Conservation (phyloP, 2,113 vertebrate genomes). For the Anoplopoma fimbria region DNA sequence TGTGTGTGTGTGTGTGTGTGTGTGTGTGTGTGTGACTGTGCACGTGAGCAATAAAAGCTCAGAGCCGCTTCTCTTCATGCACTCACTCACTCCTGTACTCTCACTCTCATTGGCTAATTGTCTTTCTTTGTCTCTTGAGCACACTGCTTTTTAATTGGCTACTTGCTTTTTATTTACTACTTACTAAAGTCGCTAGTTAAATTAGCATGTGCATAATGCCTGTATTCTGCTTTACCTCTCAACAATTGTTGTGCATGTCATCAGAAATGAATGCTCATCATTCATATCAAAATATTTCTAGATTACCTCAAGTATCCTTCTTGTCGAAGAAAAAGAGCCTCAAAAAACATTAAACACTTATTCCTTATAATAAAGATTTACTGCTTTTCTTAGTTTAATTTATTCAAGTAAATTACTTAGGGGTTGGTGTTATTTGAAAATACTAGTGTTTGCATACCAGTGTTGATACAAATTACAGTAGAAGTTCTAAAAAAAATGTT, state of each 20-base stretch:
- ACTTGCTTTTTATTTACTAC: not conserved
- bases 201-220: not conserved
- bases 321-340: not conserved
- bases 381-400: not conserved
- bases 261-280: not conserved
- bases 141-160: constrained; percentile 39
- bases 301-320: not conserved
- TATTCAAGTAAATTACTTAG: too few relatives aligned
- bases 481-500: too few relatives aligned
- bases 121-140: constrained; percentile 58
- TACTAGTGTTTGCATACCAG: too few relatives aligned
- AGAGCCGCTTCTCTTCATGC: constrained; percentile 33
- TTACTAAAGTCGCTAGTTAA: not conserved
- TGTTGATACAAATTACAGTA: too few relatives aligned
- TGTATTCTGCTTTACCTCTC: not conserved
- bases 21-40: constrained; percentile 28
- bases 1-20: constrained; percentile 32
- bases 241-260: not conserved
- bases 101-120: constrained; percentile 57
- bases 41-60: constrained; percentile 41
- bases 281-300: not conserved
- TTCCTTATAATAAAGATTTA: not conserved
- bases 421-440: not conserved
- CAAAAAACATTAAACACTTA: not conserved
- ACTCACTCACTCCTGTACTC: constrained; percentile 37